Percentiles rank a stretch among this genome's conserved stretches.
phyloP scores from a whole-genome alignment of 2,888 invertebrate genomes.

The Eristalinus aeneus region DNA sequence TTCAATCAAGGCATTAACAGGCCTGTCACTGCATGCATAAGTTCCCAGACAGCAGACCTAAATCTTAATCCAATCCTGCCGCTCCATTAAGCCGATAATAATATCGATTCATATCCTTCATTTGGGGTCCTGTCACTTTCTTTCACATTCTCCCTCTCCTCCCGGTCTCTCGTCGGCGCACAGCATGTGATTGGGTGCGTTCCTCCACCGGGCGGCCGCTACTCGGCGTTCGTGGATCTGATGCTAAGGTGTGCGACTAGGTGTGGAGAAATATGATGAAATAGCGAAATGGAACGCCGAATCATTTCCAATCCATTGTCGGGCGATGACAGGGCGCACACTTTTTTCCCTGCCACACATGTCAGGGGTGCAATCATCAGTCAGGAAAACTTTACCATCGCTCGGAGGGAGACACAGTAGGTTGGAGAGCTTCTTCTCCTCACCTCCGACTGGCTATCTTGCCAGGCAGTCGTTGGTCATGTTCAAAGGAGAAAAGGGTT shows the following conservation, averaged over 20 bases:
- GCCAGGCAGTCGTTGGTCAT: conserved; percentile 26
- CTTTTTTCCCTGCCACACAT: conserved; percentile 33
- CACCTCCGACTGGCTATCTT: neutral
- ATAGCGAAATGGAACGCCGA: conserved; percentile 40
- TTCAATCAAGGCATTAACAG: conserved; percentile 57
- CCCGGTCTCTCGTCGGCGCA: neutral
- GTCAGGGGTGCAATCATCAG: conserved; percentile 57
- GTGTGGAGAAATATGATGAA: conserved; percentile 31
- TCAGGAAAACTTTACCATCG: conserved; percentile 56
- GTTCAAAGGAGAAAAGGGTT: conserved; percentile 39
- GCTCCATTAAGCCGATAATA: conserved; percentile 65
- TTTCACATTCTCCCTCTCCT: neutral
- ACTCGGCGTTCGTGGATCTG: conserved; percentile 25
- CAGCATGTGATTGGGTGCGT: conserved; percentile 10
- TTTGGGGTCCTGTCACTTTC: conserved; percentile 42
- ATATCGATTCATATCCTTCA: conserved; percentile 65
- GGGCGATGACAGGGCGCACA: conserved; percentile 42
- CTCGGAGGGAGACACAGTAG: conserved; percentile 15
- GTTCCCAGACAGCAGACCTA: conserved; percentile 54
- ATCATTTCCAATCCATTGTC: conserved; percentile 44
- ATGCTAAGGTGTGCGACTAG: neutral
- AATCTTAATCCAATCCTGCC: conserved; percentile 68
- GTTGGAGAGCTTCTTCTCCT: neutral
- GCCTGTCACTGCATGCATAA: conserved; percentile 57
- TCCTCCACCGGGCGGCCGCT: neutral